Conservation (phyloP, 2,113 vertebrate genomes). For the Probosciger aterrimus region DNA sequence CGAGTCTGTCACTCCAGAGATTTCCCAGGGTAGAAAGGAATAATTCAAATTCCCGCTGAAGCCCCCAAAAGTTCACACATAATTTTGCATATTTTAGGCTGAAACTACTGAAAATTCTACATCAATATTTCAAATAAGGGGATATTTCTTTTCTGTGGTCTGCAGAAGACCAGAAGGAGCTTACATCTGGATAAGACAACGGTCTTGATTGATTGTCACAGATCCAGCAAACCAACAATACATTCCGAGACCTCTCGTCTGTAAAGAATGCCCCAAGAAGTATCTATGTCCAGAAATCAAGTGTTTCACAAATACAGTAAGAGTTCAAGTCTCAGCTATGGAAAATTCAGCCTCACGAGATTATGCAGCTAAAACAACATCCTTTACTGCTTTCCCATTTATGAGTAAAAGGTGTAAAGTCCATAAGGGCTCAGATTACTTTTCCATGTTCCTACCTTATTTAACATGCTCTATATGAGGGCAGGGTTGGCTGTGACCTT, state of each 20-base stretch:
- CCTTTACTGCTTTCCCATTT: constrained; percentile 17
- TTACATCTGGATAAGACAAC: neutral
- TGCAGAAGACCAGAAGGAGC: neutral
- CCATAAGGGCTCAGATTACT: constrained; percentile 61
- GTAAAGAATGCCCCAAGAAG: neutral
- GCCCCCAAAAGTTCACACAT: neutral
- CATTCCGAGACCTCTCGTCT: neutral
- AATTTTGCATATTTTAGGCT: neutral
- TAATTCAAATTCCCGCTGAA: neutral
- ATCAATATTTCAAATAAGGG: neutral
- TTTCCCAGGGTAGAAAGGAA: neutral
- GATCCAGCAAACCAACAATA: neutral
- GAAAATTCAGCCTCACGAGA: neutral
- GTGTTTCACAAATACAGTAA: neutral
- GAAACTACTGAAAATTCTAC: neutral
- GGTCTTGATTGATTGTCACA: neutral
- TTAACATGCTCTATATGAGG: neutral
- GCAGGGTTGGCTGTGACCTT: neutral
- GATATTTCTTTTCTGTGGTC: neutral
- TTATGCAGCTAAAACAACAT: constrained; percentile 1
- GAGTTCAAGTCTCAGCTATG: neutral
- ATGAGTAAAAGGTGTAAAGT: constrained; percentile 69
- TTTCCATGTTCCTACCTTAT: neutral
- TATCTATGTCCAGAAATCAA: neutral
- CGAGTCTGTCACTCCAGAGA: neutral